phyloP scores from a whole-genome alignment of 2,888 invertebrate species.

The Phorcus lineatus region DNA sequence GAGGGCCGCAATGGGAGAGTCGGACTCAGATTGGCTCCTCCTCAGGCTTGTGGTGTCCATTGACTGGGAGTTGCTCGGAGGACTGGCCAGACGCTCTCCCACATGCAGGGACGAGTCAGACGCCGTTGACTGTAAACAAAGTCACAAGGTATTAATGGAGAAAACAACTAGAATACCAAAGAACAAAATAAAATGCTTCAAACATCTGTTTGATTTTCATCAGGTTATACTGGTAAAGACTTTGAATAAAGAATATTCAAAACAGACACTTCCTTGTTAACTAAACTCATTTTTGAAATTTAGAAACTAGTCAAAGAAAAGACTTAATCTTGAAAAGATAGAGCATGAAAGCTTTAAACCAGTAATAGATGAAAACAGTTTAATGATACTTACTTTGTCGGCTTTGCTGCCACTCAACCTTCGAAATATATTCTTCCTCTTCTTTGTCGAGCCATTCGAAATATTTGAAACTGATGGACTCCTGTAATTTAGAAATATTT shows the following conservation, averaged over 20 bases:
- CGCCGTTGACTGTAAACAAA: background rate
- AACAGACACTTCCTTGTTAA: too few species aligned
- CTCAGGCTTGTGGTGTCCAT: constrained; percentile 25
- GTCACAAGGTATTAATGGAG: background rate
- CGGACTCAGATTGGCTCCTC: background rate
- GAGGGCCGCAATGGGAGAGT: constrained; percentile 16
- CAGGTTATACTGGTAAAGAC: too few species aligned
- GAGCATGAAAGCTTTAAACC: too few species aligned
- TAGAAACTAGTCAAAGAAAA: too few species aligned
- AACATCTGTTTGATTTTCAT: too few species aligned
- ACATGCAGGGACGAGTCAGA: background rate
- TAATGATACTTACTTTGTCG: constrained; percentile 59
- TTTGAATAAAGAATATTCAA: too few species aligned
- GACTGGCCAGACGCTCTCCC: constrained; percentile 58
- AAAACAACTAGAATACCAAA: background rate
- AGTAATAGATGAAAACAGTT: too few species aligned
- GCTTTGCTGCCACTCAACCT: constrained; percentile 69
- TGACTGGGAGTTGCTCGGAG: constrained; percentile 29
- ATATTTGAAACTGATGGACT: constrained; percentile 40
- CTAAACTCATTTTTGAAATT: too few species aligned
- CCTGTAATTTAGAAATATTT: background rate
- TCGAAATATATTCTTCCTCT: constrained; percentile 64
- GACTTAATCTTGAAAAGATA: too few species aligned
- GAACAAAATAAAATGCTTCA: too few species aligned
- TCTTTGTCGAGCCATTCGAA: constrained; percentile 48